Evolutionary conservation across 2,888 invertebrate species (phyloP), one percentile per base, ranked within the genome.

Genomic region (Diaprepes abbreviatus): DNA sequence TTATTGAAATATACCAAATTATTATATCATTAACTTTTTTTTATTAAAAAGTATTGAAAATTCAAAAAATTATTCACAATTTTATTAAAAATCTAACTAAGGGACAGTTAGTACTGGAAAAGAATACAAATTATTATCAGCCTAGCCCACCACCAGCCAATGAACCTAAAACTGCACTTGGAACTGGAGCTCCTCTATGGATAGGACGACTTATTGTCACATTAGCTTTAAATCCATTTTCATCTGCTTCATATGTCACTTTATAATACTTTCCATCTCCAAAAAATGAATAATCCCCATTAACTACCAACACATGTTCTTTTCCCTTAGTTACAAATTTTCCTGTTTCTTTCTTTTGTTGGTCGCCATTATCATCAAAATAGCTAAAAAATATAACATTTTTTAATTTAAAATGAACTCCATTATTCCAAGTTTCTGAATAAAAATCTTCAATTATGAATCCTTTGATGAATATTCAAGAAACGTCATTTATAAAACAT

Each of bases 241-340:
- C 86, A 71, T 88, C 87, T 2, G 89, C 88, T 35, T 85, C 84
- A 77, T 88, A 89, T 24, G 82, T 80, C 6, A 87, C 84, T 5
- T 84, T 84, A 76, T 87, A 87, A 60, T 84, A 83, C 16, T 89
- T 89, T 62, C 83, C 83, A 1, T 87, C 6, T 83, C 36, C 87
- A 2, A 1, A 2, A 17, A 17, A 40, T 3, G 5, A 7, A 9
- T 40, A 40, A 40, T 6, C 6, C 17, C 40, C 40, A 2, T 16
- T 40, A 9, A 40, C 17, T 9, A 40, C 40, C 16, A 40, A 17
- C 0, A 40, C 9, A 17, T 40, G 9, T 19, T 40, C 2, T 1
- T 40, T 40, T 17, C 17, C 40, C 17, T 50, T 62, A 7, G 28
- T 21, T 2, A 62, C 10, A 6, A 59, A 31, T 1, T 43, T n/a